Conservation (phyloP, 2,797 vertebrate species). For the Aulostomus chinensis region DNA sequence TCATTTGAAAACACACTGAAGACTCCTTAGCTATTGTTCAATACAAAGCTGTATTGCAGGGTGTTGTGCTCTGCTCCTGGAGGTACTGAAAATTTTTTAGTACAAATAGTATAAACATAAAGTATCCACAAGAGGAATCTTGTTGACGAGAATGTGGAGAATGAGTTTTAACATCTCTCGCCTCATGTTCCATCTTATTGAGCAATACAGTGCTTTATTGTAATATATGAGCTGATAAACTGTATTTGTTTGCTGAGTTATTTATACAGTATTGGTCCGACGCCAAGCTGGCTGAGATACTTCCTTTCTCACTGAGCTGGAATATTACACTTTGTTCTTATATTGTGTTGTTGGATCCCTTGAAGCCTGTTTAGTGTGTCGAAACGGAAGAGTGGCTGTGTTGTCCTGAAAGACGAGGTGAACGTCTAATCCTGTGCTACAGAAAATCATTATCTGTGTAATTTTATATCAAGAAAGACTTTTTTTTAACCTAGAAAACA, state of each 20-base stretch:
- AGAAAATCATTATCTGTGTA: too few relatives aligned
- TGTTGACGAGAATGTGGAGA: too few relatives aligned
- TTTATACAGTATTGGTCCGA: not conserved
- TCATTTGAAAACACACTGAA: constrained; percentile 35
- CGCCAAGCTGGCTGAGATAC: not conserved
- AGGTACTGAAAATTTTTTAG: too few relatives aligned
- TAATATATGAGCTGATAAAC: constrained; percentile 5
- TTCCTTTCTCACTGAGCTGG: not conserved
- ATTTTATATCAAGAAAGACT: too few relatives aligned
- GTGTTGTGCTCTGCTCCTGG: too few relatives aligned
- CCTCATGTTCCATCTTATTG: not conserved
- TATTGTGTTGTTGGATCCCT: too few relatives aligned
- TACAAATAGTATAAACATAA: too few relatives aligned
- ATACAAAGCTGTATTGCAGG: constrained; percentile 23
- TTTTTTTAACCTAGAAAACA: too few relatives aligned
- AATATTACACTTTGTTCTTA: not conserved
- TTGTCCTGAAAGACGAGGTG: too few relatives aligned
- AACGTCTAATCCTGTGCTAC: too few relatives aligned
- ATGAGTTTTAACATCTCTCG: constrained; percentile 4
- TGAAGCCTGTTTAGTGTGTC: too few relatives aligned
- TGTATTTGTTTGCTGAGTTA: constrained; percentile 2
- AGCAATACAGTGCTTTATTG: not conserved
- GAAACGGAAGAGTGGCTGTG: too few relatives aligned
- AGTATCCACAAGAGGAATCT: constrained; percentile 29
- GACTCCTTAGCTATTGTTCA: constrained; percentile 35